Base-by-base conservation (phyloP, 2,113 vertebrate species). In the Cyphomyrus discorhynchus region DNA sequence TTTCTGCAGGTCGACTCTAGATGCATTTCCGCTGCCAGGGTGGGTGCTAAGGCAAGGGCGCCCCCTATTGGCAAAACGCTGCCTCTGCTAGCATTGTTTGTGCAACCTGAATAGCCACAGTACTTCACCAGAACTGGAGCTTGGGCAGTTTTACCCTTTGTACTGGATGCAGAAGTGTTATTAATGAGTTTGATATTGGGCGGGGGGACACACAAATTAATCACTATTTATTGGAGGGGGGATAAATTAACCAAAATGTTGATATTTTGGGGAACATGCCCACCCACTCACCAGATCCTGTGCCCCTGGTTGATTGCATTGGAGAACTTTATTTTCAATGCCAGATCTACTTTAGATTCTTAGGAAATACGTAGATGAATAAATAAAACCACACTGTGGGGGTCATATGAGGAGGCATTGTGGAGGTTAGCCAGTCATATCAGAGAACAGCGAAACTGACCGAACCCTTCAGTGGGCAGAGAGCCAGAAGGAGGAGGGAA, bases 31-130 rank as follows among this genome's bases (percentile, higher is more conserved):
- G 19, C 86, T 52, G 1, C n/a, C 9, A 35, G 50, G 50, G 50
- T 31, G 6, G 35, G 86, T 11, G 5, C 31, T 62, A n/a, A 56
- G 53, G 89, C 50, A 13, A 27, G 58, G 74, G 89, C 66, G 15
- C 89, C 91, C 88, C 85, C 91, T 90, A 80, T 35, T 66, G 91
- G 80, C 24, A 2, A 77, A 9, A 19, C 27, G 13, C 31, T 52
- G 31, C 31, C 10, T 6, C 56, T 77, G 0, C 19, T 10, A 5
- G 82, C 0, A 2, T 42, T 35, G 31, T 42, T 39, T 80, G 74
- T 19, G 31, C 74, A 42, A 42, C 39, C 74, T 42, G 15, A 80
- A 80, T 5, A 42, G 31, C 13, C 3, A 35, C 27, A 27, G 27
- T 74, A 35, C 31, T 77, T 77, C 27, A 77, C 11, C 70, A 77